phyloP scores from a whole-genome alignment of 2,888 invertebrate genomes.

The Nebria salina region DNA sequence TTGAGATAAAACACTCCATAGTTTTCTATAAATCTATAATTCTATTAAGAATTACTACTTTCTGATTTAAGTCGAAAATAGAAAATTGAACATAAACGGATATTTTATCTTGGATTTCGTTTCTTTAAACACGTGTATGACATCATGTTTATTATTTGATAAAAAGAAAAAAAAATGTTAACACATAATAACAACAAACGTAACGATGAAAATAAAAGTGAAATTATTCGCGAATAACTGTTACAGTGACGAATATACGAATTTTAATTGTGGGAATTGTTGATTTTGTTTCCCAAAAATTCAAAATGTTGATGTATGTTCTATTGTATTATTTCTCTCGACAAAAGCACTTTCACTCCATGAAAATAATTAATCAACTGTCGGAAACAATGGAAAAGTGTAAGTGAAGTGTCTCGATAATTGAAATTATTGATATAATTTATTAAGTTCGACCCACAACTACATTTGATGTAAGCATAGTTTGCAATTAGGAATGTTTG shows the following conservation, averaged over 20 bases:
- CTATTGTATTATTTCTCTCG: neutral
- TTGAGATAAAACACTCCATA: neutral
- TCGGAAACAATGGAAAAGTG: conserved; percentile 9
- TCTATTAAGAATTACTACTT: too few species aligned
- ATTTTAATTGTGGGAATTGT: conserved; percentile 19
- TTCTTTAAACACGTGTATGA: neutral
- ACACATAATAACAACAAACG: neutral
- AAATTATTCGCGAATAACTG: neutral
- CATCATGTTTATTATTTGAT: neutral
- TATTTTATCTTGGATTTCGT: too few species aligned
- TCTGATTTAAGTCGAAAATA: too few species aligned
- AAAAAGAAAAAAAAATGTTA: neutral
- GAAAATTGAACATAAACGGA: too few species aligned
- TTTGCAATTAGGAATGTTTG: too few species aligned
- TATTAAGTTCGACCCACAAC: too few species aligned
- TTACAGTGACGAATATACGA: too few species aligned
- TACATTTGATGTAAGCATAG: too few species aligned
- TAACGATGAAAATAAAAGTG: conserved; percentile 2
- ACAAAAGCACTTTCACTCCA: neutral
- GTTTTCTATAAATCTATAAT: neutral
- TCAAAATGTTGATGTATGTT: neutral
- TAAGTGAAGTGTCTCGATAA: neutral
- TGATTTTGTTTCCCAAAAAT: conserved; percentile 33
- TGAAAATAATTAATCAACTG: conserved; percentile 6
- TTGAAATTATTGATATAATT: too few species aligned